phyloP scores from a whole-genome alignment of 2,113 vertebrate genomes.

The Pteropus alecto region DNA sequence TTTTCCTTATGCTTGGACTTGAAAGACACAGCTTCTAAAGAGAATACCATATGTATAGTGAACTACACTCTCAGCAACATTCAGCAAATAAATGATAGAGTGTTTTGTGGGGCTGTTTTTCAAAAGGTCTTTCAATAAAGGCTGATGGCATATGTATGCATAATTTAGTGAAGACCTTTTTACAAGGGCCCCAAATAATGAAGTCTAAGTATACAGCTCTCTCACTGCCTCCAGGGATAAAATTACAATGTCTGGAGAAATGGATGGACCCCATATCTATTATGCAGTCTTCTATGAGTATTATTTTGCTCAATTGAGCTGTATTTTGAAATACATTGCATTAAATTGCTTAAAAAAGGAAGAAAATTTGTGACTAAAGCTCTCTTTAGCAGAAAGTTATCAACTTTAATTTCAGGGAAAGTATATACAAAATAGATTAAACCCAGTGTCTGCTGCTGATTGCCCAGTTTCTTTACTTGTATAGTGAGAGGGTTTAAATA shows the following conservation, averaged over 20 bases:
- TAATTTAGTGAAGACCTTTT: constrained; percentile 54
- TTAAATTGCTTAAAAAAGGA: neutral
- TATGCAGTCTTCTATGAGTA: neutral
- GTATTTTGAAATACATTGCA: constrained; percentile 18
- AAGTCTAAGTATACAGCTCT: neutral
- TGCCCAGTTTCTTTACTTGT: neutral
- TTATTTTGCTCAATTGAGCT: neutral
- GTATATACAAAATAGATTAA: neutral
- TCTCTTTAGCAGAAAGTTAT: neutral
- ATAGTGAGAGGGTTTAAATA: neutral
- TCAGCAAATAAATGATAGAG: neutral
- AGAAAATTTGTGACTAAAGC: neutral
- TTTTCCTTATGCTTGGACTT: neutral
- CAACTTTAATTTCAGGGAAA: neutral
- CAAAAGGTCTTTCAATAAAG: neutral
- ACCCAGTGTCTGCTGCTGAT: neutral
- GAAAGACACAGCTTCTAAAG: neutral
- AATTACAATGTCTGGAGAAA: neutral
- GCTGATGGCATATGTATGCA: neutral
- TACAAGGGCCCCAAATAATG: neutral
- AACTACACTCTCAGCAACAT: neutral
- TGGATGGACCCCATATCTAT: neutral
- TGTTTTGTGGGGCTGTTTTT: neutral
- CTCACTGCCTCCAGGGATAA: neutral
- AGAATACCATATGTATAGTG: neutral